Base-by-base conservation (phyloP, 30 jellyfish, hydroid and myxozoan genomes). In the Aurelia aurita region DNA sequence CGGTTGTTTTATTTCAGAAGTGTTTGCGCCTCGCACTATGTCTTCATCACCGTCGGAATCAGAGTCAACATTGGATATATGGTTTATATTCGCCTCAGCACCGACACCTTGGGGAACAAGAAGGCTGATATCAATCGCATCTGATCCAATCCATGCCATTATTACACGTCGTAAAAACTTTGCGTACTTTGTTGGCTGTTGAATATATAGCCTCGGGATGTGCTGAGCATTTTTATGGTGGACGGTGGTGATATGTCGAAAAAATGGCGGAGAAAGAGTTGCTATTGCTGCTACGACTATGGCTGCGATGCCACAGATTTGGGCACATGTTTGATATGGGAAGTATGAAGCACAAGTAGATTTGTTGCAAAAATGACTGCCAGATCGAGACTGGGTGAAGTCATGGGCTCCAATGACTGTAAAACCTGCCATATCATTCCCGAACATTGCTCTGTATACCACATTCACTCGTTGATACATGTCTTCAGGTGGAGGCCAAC, bases 401-500 rank as follows among this genome's bases (percentile, higher is more conserved):
- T 59, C 72, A 59, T 59, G 72, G 72, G 25, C 13, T 9, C 72
- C 72, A 59, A 20, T 59, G 26, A 59, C 26, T 20, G 26, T 12
- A 59, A 59, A 59, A 20, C 72, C 72, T 59, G 14, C 26, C 72
- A 59, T 20, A 9, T 59, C 72, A 20, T 20, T 12, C 7, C 25
- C 23, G 25, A 15, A 8, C 14, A 59, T 59, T 12, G 72, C 72
- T 20, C 72, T 13, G 13, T 12, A 20, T 8, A 8, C 25, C 14
- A 8, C 12, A 12, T 59, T 59, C 23, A 59, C 26, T 20, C 23
- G 13, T 13, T 59, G 31, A 59, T 59, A 59, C 19, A 51, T 20
- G 23, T 59, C 72, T 59, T 59, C 72, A 9, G 72, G 72, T 59
- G 72, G 72, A 9, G 72, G 72, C n/a, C n/a, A n/a, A n/a, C n/a